phyloP scores from a whole-genome alignment of 2,888 invertebrate genomes.

The Eudemis profundana region DNA sequence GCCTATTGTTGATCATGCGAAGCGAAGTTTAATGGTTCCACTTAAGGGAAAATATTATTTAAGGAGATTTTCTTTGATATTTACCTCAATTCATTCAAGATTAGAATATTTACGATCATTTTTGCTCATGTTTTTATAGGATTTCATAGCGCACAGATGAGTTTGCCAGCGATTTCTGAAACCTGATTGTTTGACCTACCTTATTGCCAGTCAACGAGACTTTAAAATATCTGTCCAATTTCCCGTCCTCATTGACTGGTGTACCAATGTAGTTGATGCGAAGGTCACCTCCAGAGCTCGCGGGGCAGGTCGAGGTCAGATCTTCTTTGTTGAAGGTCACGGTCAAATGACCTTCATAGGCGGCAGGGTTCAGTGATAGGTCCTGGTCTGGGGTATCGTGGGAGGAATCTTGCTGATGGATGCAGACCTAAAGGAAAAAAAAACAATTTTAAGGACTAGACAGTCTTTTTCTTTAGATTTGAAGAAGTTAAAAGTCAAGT shows the following conservation, averaged over 20 bases:
- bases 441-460: not conserved
- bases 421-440: conserved; percentile 59
- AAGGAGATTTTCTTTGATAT: too few species aligned
- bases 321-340: conserved; percentile 55
- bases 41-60: too few species aligned
- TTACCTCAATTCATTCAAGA: too few species aligned
- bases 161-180: too few species aligned
- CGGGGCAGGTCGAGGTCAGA: conserved; percentile 54
- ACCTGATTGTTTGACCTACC: too few species aligned
- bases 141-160: too few species aligned
- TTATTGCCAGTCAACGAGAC: conserved; percentile 63
- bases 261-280: conserved; percentile 62
- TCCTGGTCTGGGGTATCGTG: conserved; percentile 64
- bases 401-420: conserved; percentile 62
- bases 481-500: too few species aligned
- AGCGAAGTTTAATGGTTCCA: too few species aligned
- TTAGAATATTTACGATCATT: too few species aligned
- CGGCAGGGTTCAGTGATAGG: conserved; percentile 60
- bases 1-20: too few species aligned
- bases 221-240: conserved; percentile 57
- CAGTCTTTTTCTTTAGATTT: too few species aligned
- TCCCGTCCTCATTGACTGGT: conserved; percentile 54
- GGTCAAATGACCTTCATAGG: conserved; percentile 63
- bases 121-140: too few species aligned
- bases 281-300: conserved; percentile 57